phyloP scores from a whole-genome alignment of 1,140 invertebrate genomes.

The Camponotus vicinus region DNA sequence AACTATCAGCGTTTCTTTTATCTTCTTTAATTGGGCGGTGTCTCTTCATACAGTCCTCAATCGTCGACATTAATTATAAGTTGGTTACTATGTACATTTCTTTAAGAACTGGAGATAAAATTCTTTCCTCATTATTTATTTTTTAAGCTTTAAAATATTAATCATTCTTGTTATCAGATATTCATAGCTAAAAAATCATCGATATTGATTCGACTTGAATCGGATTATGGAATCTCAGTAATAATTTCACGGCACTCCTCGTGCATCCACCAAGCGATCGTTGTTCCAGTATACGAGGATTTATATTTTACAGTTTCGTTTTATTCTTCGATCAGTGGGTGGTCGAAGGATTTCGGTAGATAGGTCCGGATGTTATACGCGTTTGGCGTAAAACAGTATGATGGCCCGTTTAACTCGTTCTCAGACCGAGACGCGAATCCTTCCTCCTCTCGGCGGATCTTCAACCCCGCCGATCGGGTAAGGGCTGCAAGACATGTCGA shows the following conservation, averaged over 20 bases:
- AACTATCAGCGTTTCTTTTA: conserved; percentile 2
- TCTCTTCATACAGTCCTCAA: not conserved
- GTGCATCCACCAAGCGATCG: not conserved
- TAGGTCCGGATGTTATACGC: conserved; percentile 71
- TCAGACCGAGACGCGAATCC: conserved; percentile 20
- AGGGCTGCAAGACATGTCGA: not conserved
- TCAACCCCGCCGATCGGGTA: conserved; percentile 42
- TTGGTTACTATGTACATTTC: not conserved
- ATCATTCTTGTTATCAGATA: not conserved
- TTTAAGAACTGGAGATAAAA: not conserved
- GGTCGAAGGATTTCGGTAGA: conserved; percentile 47
- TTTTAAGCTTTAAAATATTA: not conserved
- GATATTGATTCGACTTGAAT: not conserved
- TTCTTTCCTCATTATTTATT: not conserved
- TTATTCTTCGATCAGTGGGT: conserved; percentile 57
- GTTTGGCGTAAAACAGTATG: conserved; percentile 77
- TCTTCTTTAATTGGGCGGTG: not conserved
- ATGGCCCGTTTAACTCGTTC: conserved; percentile 78
- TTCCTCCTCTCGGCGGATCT: conserved; percentile 44
- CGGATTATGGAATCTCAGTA: not conserved
- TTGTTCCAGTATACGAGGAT: conserved; percentile 10
- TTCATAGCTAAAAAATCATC: not conserved
- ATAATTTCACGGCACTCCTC: conserved; percentile 6
- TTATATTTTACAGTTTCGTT: conserved; percentile 68
- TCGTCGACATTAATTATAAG: not conserved